Evolutionary conservation across 2,797 vertebrate species (phyloP).

Genomic region (Pseudochaenichthys georgianus): DNA sequence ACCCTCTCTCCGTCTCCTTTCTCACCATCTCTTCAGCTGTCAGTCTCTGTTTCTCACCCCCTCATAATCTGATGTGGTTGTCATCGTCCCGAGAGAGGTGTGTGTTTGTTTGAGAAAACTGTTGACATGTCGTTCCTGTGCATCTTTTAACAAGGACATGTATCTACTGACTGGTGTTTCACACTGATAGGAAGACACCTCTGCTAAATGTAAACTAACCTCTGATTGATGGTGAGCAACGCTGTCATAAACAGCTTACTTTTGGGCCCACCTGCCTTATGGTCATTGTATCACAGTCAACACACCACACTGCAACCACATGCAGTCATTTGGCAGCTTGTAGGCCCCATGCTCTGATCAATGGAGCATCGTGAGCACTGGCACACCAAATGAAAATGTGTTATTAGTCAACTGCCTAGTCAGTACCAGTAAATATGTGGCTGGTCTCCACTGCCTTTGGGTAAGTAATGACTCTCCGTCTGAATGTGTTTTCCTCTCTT

Average conservation of each 20-base stretch:
- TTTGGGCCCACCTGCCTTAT: constrained; percentile 49
- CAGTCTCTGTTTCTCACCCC: constrained; percentile 76
- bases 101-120: constrained; percentile 65
- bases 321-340: constrained; percentile 27
- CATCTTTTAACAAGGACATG: constrained; percentile 79
- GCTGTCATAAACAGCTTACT: constrained; percentile 19
- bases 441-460: constrained; percentile 45
- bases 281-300: constrained; percentile 39
- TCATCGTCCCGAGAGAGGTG: constrained; percentile 58
- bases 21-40: constrained; percentile 55
- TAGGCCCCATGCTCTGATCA: neutral
- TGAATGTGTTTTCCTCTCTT: constrained; percentile 48
- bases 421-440: constrained; percentile 55
- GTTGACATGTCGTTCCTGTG: constrained; percentile 61
- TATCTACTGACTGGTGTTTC: constrained; percentile 66
- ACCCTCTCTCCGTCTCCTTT: constrained; percentile 16
- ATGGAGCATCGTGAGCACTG: constrained; percentile 27
- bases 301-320: constrained; percentile 30
- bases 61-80: constrained; percentile 69
- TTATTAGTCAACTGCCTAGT: constrained; percentile 19
- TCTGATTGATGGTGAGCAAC: constrained; percentile 37
- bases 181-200: constrained; percentile 50
- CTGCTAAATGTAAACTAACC: constrained; percentile 63
- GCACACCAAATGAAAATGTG: constrained; percentile 49
- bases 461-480: constrained; percentile 47